Evolutionary conservation across 2,888 invertebrate genomes (phyloP).

Genomic region (Drosophila cognata): DNA sequence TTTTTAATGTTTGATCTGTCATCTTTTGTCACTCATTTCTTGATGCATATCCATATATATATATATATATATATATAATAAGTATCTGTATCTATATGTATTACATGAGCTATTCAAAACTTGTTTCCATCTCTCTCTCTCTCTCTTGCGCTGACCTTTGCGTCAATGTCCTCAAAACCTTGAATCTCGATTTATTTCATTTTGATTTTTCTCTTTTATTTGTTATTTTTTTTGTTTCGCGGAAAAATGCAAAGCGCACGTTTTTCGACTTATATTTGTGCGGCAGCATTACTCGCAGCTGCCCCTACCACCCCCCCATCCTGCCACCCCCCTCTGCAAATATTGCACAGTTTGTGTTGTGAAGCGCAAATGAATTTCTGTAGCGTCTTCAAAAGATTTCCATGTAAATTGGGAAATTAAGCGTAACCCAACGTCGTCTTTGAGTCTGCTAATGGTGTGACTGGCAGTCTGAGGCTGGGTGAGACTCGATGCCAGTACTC

Average conservation of each 20-base stretch:
- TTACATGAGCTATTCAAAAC: constrained; percentile 46
- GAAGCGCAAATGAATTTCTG: constrained; percentile 54
- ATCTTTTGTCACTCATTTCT: constrained; percentile 5
- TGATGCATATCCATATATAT: not conserved
- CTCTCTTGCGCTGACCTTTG: constrained; percentile 46
- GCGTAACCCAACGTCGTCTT: constrained; percentile 27
- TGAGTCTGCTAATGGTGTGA: not conserved
- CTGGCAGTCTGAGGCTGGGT: not conserved
- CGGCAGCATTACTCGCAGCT: not conserved
- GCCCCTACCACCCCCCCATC: not conserved
- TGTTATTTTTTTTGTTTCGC: constrained; percentile 9
- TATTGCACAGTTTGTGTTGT: constrained; percentile 20
- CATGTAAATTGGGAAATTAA: constrained; percentile 68
- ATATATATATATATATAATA: constrained; percentile 2
- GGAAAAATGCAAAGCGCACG: constrained; percentile 34
- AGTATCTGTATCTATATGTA: constrained; percentile 12
- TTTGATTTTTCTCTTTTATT: constrained; percentile 12
- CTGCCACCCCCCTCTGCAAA: not conserved
- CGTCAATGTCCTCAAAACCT: constrained; percentile 76
- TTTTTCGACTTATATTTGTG: constrained; percentile 42
- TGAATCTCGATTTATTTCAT: constrained; percentile 44
- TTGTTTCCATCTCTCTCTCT: constrained; percentile 32
- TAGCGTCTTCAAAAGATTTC: constrained; percentile 29
- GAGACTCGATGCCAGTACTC: not conserved
- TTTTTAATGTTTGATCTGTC: not conserved